phyloP scores from a whole-genome alignment of 2,797 vertebrate species.

The Centroberyx gerrardi region DNA sequence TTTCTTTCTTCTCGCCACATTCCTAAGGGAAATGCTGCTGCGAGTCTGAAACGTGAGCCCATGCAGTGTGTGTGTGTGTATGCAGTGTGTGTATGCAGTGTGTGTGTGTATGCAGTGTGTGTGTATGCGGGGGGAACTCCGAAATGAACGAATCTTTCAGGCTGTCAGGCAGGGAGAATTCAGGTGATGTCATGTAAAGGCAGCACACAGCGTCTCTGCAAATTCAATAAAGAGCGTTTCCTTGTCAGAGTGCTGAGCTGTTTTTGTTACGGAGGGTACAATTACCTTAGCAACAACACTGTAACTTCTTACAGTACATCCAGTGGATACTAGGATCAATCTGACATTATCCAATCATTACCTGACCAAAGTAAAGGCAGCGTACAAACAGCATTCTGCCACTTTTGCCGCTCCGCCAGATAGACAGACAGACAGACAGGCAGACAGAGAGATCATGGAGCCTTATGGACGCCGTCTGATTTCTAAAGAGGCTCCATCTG shows the following conservation, averaged over 20 bases:
- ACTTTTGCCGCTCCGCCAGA: slow-evolving; percentile 43
- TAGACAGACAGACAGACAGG: slow-evolving; percentile 40
- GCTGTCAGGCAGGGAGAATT: slow-evolving; percentile 22
- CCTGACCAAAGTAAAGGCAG: slow-evolving; percentile 40
- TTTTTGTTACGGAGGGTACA: neutral
- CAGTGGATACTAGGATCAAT: neutral
- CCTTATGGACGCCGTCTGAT: slow-evolving; percentile 74
- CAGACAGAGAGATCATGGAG: slow-evolving; percentile 60
- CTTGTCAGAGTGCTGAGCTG: neutral
- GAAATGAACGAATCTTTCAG: slow-evolving; percentile 61
- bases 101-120: slow-evolving; percentile 18
- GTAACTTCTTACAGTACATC: slow-evolving; percentile 11
- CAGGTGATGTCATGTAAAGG: slow-evolving; percentile 63
- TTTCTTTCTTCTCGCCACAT: slow-evolving; percentile 11
- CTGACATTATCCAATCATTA: slow-evolving; percentile 29
- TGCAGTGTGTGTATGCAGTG: slow-evolving; percentile 10
- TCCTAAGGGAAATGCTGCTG: slow-evolving; percentile 46
- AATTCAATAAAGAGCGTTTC: slow-evolving; percentile 16
- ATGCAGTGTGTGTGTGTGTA: slow-evolving; percentile 15
- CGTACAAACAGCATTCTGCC: slow-evolving; percentile 23
- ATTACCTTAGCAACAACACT: neutral
- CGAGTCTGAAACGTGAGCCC: slow-evolving; percentile 52
- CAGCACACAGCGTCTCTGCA: slow-evolving; percentile 9
- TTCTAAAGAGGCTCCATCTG: slow-evolving; percentile 80
- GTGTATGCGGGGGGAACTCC: slow-evolving; percentile 62